phyloP scores from a whole-genome alignment of 2,888 invertebrate genomes.

The Agrochola circellaris region DNA sequence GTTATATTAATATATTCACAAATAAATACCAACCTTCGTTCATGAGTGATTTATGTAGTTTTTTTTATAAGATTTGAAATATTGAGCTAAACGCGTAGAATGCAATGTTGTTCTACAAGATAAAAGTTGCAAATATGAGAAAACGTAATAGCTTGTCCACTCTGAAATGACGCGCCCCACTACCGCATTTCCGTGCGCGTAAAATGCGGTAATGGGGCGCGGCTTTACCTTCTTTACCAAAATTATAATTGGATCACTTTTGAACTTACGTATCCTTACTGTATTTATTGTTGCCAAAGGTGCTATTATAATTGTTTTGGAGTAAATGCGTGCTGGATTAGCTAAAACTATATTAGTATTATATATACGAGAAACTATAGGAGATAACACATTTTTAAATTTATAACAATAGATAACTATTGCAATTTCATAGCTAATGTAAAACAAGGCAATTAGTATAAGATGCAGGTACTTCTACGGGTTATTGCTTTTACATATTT shows the following conservation, averaged over 20 bases:
- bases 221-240: too few species aligned
- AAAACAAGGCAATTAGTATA: slow-evolving; percentile 23
- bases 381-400: neutral
- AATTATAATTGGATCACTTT: neutral
- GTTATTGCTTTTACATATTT: slow-evolving; percentile 10
- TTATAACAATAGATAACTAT: slow-evolving; percentile 4
- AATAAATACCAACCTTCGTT: slow-evolving; percentile 23
- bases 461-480: slow-evolving; percentile 1
- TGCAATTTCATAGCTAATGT: slow-evolving; percentile 7
- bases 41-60: slow-evolving; percentile 1
- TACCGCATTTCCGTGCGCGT: too few species aligned
- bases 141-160: too few species aligned
- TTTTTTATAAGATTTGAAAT: neutral
- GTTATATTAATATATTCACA: slow-evolving; percentile 3
- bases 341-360: slow-evolving; percentile 20
- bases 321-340: slow-evolving; percentile 38
- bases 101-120: neutral
- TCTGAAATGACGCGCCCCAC: too few species aligned
- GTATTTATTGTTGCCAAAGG: slow-evolving; percentile 57
- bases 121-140: neutral
- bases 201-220: too few species aligned
- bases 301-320: slow-evolving; percentile 57
- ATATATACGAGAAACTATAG: slow-evolving; percentile 8
- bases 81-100: neutral
- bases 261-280: slow-evolving; percentile 20